Evolutionary conservation across 2,797 vertebrate genomes (phyloP).

Genomic region (Clarias fuscus): DNA sequence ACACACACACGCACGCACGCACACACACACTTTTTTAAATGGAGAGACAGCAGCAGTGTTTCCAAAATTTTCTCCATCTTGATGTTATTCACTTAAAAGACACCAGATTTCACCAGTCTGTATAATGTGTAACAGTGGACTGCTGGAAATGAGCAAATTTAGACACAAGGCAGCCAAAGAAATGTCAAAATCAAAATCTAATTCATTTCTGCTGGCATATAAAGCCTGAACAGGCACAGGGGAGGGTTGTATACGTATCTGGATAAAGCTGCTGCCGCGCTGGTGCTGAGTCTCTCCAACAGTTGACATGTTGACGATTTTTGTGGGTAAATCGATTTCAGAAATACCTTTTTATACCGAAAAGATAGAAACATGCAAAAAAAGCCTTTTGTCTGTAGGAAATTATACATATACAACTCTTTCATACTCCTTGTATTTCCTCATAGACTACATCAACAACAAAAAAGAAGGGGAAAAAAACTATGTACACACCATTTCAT

Average conservation of each 20-base stretch:
- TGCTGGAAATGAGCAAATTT: neutral
- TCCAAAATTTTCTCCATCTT: neutral
- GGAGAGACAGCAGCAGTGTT: constrained; percentile 38
- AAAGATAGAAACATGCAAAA: constrained; percentile 99
- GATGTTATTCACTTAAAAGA: neutral
- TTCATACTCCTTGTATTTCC: constrained; percentile 88
- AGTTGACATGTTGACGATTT: constrained; percentile 57
- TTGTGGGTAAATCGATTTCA: constrained; percentile 76
- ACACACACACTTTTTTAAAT: constrained; percentile 7
- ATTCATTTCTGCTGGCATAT: constrained; percentile 3
- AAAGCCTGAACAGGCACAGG: neutral
- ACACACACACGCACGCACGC: constrained; percentile 23
- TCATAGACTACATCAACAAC: constrained; percentile 89
- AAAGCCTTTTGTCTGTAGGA: constrained; percentile 91
- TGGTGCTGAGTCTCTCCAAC: constrained; percentile 39
- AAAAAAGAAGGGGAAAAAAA: constrained; percentile 62
- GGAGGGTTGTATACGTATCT: constrained; percentile 2
- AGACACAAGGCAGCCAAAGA: constrained; percentile 1
- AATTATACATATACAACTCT: constrained; percentile 94
- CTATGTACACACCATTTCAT: constrained; percentile 89
- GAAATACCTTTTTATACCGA: constrained; percentile 89
- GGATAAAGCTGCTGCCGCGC: constrained; percentile 31
- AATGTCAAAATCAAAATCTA: neutral
- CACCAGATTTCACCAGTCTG: neutral
- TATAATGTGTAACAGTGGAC: constrained; percentile 8